Evolutionary conservation across 2,113 vertebrate species (phyloP).

Genomic region (Rhabdomys dilectus): DNA sequence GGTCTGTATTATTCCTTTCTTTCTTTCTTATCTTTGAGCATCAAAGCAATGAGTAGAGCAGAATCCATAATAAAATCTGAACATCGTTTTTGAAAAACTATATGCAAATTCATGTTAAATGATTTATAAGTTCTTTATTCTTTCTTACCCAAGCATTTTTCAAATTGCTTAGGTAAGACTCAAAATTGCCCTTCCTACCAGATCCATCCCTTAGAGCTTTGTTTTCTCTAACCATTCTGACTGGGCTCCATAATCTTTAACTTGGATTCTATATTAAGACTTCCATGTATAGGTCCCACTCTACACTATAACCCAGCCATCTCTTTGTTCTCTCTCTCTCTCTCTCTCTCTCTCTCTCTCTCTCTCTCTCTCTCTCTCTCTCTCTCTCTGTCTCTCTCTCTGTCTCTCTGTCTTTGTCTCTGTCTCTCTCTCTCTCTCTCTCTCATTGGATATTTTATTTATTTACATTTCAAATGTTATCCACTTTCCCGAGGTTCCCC

Average conservation of each 20-base stretch:
- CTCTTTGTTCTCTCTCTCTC: background rate
- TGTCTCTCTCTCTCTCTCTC: too few species aligned
- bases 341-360: too few species aligned
- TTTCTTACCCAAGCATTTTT: background rate
- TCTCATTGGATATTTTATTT: too few species aligned
- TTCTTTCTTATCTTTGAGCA: background rate
- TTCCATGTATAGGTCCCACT: background rate
- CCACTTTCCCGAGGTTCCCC: too few species aligned
- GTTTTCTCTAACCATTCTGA: background rate
- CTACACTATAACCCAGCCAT: background rate
- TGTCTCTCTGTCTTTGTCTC: too few species aligned
- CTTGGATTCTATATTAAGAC: background rate
- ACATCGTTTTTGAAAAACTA: background rate
- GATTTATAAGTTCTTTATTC: background rate
- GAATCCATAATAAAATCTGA: background rate
- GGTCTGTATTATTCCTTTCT: background rate
- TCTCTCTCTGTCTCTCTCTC: too few species aligned
- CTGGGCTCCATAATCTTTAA: background rate
- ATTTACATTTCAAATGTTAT: too few species aligned
- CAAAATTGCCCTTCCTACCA: too few species aligned
- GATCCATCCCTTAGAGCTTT: background rate
- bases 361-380: too few species aligned
- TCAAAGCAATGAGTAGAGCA: background rate
- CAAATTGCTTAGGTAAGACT: background rate
- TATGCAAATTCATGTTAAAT: background rate